Evolutionary conservation across 2,113 vertebrate genomes (phyloP).

Genomic region (Myotis yumanensis): DNA sequence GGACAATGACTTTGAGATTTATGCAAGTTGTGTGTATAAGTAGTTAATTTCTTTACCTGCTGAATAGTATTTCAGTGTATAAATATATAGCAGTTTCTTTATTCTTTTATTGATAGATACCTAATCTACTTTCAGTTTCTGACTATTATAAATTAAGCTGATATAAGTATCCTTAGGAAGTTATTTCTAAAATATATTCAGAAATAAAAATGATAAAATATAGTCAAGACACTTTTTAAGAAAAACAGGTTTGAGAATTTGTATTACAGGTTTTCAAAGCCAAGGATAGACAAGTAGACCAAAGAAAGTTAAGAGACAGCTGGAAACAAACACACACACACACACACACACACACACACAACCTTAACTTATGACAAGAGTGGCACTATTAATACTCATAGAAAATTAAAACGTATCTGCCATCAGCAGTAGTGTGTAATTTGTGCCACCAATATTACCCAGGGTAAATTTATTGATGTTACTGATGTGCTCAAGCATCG

Average conservation of each 20-base stretch:
- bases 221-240: neutral
- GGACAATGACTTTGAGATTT: neutral
- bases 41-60: neutral
- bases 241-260: neutral
- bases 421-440: neutral
- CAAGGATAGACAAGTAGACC: neutral
- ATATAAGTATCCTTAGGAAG: neutral
- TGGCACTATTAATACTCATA: neutral
- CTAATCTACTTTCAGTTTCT: neutral
- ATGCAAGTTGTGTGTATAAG: neutral
- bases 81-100: neutral
- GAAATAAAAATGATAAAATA: neutral
- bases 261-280: neutral
- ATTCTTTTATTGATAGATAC: neutral
- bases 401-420: neutral
- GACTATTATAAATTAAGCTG: neutral
- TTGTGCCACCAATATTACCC: neutral
- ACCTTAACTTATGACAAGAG: neutral
- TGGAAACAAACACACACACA: neutral
- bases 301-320: neutral
- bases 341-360: neutral
- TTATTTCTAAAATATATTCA: neutral
- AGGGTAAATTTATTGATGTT: neutral
- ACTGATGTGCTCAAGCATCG: neutral
- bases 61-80: neutral